Evolutionary conservation across 2,888 invertebrate genomes (phyloP).

Genomic region (Laspeyria flexula): DNA sequence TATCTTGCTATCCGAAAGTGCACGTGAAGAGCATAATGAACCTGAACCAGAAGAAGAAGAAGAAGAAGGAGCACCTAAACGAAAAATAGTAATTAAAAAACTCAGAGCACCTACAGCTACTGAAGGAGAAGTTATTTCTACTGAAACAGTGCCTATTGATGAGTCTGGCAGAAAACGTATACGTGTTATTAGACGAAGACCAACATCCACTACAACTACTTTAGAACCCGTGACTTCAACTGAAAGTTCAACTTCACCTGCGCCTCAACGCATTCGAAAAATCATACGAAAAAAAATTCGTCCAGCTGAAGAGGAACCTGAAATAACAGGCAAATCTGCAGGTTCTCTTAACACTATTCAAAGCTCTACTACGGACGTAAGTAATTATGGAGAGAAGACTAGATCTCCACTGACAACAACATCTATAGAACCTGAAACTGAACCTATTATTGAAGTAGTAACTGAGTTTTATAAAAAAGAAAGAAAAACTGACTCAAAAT

Average conservation of each 20-base stretch:
- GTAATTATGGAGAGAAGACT: slow-evolving; percentile 75
- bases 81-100: slow-evolving; percentile 63
- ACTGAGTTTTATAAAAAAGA: slow-evolving; percentile 46
- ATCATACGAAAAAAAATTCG: slow-evolving; percentile 74
- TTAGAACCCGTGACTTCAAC: slow-evolving; percentile 40
- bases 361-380: slow-evolving; percentile 47
- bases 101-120: slow-evolving; percentile 51
- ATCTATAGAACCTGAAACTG: slow-evolving; percentile 47
- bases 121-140: slow-evolving; percentile 47
- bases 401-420: slow-evolving; percentile 33
- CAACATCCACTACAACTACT: slow-evolving; percentile 56
- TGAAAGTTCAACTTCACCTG: slow-evolving; percentile 42
- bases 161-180: slow-evolving; percentile 70
- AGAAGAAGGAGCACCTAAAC: slow-evolving; percentile 53
- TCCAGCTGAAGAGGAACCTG: slow-evolving; percentile 58
- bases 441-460: slow-evolving; percentile 40
- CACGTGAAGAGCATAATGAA: slow-evolving; percentile 79
- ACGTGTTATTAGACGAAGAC: slow-evolving; percentile 70
- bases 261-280: slow-evolving; percentile 66
- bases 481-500: slow-evolving; percentile 2
- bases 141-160: slow-evolving; percentile 62
- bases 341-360: slow-evolving; percentile 51
- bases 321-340: slow-evolving; percentile 59
- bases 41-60: slow-evolving; percentile 43
- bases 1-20: slow-evolving; percentile 79